A percentile compares a stretch with the other conserved stretches of the same genome.
Conservation (phyloP, 2,888 invertebrate species). For the Drosophila anceps region DNA sequence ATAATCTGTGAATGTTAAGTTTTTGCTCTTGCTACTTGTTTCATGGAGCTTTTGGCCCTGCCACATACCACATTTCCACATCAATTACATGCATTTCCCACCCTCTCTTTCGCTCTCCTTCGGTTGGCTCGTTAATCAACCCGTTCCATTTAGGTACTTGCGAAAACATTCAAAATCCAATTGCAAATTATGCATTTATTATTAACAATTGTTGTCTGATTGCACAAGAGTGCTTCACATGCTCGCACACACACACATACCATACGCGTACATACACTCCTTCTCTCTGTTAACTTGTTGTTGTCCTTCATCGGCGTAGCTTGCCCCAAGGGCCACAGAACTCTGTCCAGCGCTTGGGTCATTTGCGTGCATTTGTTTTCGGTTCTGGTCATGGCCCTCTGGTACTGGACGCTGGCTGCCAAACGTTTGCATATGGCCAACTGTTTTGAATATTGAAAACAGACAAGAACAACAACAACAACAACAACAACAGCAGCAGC, state of each 20-base stretch:
- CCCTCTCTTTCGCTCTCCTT: background rate
- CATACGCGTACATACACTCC: conserved; percentile 1
- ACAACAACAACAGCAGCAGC: conserved; percentile 36
- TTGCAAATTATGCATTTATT: conserved; percentile 82
- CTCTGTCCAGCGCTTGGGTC: conserved; percentile 65
- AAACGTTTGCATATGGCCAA: conserved; percentile 74
- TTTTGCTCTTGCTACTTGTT: conserved; percentile 18
- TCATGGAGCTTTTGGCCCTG: conserved; percentile 4
- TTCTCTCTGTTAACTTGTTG: background rate
- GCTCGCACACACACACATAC: conserved; percentile 11
- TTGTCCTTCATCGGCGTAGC: conserved; percentile 32
- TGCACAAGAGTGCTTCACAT: conserved; percentile 42
- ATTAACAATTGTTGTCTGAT: conserved; percentile 80
- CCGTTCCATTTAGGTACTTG: conserved; percentile 47
- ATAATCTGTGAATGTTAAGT: conserved; percentile 16
- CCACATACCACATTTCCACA: conserved; percentile 13
- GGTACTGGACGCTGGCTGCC: conserved; percentile 49
- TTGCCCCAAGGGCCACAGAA: conserved; percentile 60
- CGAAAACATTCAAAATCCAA: conserved; percentile 76
- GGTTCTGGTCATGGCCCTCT: conserved; percentile 30
- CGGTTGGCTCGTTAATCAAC: conserved; percentile 69
- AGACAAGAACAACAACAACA: conserved; percentile 46
- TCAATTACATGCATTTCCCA: conserved; percentile 32
- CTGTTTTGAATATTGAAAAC: conserved; percentile 78
- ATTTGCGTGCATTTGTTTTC: conserved; percentile 79